phyloP scores from a whole-genome alignment of 2,113 vertebrate species.

The Melanocharis versteri region DNA sequence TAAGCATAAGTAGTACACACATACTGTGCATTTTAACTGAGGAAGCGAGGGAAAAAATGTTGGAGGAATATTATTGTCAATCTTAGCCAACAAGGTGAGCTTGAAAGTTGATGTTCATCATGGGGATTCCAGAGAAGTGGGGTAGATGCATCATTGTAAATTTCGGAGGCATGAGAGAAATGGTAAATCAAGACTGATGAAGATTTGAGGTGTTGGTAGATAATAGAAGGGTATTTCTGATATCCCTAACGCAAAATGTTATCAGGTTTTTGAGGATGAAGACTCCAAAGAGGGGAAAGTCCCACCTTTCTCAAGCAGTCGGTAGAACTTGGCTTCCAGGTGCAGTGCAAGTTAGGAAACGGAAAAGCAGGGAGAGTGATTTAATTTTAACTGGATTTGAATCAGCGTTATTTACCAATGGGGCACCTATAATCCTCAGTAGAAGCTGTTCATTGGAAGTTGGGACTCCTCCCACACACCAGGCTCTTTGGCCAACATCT shows the following conservation, averaged over 20 bases:
- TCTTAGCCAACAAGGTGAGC: neutral
- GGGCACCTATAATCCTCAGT: neutral
- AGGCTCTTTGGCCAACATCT: neutral
- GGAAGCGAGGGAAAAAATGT: neutral
- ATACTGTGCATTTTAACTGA: neutral
- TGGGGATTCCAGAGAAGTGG: neutral
- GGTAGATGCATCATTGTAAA: neutral
- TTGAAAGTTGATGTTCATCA: neutral
- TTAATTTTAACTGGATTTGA: neutral
- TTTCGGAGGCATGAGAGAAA: neutral
- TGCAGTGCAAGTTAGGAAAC: neutral
- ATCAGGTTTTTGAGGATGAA: neutral
- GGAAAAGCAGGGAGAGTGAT: neutral
- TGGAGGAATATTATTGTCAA: neutral
- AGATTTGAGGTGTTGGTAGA: neutral
- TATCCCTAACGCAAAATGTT: neutral
- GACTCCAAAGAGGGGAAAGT: neutral
- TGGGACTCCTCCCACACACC: rapidly evolving
- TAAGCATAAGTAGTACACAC: neutral
- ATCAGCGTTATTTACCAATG: neutral
- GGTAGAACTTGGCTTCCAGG: neutral
- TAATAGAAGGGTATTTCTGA: slow-evolving; percentile 22
- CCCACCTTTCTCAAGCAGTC: neutral
- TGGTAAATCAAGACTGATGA: neutral
- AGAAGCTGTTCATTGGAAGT: neutral